Base-by-base conservation (phyloP, 1,140 invertebrate genomes). In the Zaprionus davidi region DNA sequence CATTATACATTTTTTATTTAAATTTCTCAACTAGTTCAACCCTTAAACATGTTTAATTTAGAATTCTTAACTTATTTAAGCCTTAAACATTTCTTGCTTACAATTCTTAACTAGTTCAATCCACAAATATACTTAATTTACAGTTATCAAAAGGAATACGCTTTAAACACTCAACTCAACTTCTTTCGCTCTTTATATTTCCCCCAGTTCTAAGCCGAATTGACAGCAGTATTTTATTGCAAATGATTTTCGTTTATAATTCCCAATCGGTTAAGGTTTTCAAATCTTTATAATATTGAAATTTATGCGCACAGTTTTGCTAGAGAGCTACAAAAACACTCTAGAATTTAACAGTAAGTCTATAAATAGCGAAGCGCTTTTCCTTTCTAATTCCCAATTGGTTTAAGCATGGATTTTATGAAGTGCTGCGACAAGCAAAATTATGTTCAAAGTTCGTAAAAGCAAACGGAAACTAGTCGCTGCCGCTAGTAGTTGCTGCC, bases 391-490 rank as follows among this genome's bases (percentile, higher is more conserved):
- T 56, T 56, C 53, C 26, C 53, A 56, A 56, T 56, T n/a, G 53
- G 22, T 56, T 31, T 28, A 56, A 56, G 53, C 53, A n/a, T 24
- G 7, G 26, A 56, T 26, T 28, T 56, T 56, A 56, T 56, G 24
- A 56, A 56, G 53, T 28, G 53, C 26, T 56, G 5, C 15, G 46
- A 51, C 46, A 51, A 24, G 46, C 20, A 51, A 51, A 51, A 51
- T 51, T 22, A 51, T 51, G 46, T 51, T 51, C 46, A 22, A 51
- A 51, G 20, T 51, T 51, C 46, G 46, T 46, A 51, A 51, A 51
- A 51, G 46, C 46, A 51, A 24, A 24, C 46, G 2, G 20, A 24
- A 41, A 56, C 57, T 60, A 59, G 56, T 44, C 41, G 41, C 41
- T 46, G 41, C 41, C 15, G n/a, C 6, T 44, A 7, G 24, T 55